phyloP scores from a whole-genome alignment of 2,797 vertebrate genomes.

The Holocentrus rufus region DNA sequence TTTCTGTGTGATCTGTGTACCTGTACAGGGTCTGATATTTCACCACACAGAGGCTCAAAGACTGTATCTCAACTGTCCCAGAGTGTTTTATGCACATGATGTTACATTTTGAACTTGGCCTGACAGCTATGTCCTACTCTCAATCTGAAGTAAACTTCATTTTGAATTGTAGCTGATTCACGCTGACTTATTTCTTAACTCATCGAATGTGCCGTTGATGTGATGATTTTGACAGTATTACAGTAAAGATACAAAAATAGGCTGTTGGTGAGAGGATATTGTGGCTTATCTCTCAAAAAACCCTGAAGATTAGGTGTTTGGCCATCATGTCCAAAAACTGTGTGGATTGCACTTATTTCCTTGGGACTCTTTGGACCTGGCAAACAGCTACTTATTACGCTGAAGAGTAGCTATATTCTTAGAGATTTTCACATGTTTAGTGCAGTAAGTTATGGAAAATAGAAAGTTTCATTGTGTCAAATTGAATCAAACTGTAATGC shows the following conservation, averaged over 20 bases:
- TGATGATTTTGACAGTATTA: constrained; percentile 10
- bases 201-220: constrained; percentile 1
- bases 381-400: too few species aligned
- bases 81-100: constrained; percentile 44
- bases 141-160: constrained; percentile 58
- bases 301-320: too few species aligned
- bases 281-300: too few species aligned
- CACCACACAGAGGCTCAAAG: constrained; percentile 9
- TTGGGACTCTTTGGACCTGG: too few species aligned
- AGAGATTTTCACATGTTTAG: too few species aligned
- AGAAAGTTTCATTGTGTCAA: constrained; percentile 17
- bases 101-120: constrained; percentile 38
- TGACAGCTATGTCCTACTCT: constrained; percentile 32
- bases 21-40: constrained; percentile 39
- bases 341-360: too few species aligned
- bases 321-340: too few species aligned
- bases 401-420: neutral
- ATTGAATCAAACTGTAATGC: neutral
- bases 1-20: constrained; percentile 40
- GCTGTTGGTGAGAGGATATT: neutral
- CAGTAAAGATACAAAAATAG: neutral
- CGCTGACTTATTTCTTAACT: constrained; percentile 20
- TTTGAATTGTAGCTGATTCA: constrained; percentile 40
- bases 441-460: constrained; percentile 31
- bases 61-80: constrained; percentile 34